Evolutionary conservation across 2,113 vertebrate species (phyloP).

Genomic region (Lota lota): DNA sequence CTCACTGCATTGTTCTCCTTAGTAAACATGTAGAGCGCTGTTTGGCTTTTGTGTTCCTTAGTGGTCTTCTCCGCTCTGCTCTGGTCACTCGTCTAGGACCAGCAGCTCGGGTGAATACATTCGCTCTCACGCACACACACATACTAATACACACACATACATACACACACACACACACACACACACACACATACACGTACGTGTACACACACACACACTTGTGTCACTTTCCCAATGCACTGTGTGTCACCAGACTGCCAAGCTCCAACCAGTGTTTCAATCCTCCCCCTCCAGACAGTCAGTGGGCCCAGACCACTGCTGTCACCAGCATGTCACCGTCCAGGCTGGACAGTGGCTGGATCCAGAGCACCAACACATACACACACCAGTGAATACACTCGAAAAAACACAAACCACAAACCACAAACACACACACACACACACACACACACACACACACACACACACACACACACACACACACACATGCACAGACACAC

Average conservation of each 20-base stretch:
- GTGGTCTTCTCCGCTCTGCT: too few species aligned
- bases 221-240: neutral
- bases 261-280: neutral
- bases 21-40: too few species aligned
- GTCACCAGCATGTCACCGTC: neutral
- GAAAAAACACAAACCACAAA: too few species aligned
- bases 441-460: neutral
- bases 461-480: neutral
- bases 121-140: neutral
- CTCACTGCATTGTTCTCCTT: too few species aligned
- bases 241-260: neutral
- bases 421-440: neutral
- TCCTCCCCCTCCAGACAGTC: neutral
- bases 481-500: neutral
- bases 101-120: too few species aligned
- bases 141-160: neutral
- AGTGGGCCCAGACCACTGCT: neutral
- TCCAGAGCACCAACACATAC: too few species aligned
- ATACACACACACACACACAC: conserved; percentile 6
- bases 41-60: too few species aligned
- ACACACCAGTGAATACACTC: too few species aligned
- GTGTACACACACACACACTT: neutral
- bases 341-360: too few species aligned
- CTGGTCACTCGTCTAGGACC: too few species aligned
- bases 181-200: conserved; percentile 3